Conservation (phyloP, 2,888 invertebrate genomes). For the Trisateles emortualis region DNA sequence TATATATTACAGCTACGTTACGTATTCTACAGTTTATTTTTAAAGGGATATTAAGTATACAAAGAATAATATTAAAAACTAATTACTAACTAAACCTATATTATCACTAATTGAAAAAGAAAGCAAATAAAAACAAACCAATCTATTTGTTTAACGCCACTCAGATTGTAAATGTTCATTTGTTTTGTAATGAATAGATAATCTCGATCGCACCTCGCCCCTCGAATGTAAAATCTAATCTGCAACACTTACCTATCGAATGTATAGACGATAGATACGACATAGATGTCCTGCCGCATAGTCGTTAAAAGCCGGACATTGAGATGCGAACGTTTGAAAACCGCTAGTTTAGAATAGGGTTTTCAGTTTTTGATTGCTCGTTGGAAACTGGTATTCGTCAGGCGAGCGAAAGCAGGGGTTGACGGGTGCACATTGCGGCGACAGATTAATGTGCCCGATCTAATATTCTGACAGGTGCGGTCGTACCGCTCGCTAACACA, state of each 20-base stretch:
- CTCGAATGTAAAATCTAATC: too few relatives aligned
- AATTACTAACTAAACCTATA: too few relatives aligned
- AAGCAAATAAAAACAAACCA: too few relatives aligned
- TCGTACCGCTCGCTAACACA: constrained; percentile 34
- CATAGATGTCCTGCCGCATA: neutral
- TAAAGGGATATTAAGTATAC: too few relatives aligned
- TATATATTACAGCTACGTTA: too few relatives aligned
- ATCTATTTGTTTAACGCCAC: too few relatives aligned
- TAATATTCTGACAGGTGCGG: constrained; percentile 81
- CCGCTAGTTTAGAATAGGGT: constrained; percentile 73
- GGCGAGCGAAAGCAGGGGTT: constrained; percentile 14
- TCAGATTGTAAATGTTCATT: too few relatives aligned
- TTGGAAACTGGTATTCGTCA: constrained; percentile 7
- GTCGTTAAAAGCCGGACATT: constrained; percentile 67
- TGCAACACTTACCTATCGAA: neutral
- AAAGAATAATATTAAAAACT: too few relatives aligned
- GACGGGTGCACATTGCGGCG: constrained; percentile 44
- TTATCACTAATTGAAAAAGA: too few relatives aligned
- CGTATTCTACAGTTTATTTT: too few relatives aligned
- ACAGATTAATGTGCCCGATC: constrained; percentile 79
- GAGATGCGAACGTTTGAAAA: constrained; percentile 68
- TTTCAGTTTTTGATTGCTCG: constrained; percentile 77
- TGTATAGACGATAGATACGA: neutral
- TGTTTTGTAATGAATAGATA: too few relatives aligned
- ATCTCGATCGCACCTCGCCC: too few relatives aligned